phyloP scores from a whole-genome alignment of 2,888 invertebrate genomes.

The Meiosimyza decipiens region DNA sequence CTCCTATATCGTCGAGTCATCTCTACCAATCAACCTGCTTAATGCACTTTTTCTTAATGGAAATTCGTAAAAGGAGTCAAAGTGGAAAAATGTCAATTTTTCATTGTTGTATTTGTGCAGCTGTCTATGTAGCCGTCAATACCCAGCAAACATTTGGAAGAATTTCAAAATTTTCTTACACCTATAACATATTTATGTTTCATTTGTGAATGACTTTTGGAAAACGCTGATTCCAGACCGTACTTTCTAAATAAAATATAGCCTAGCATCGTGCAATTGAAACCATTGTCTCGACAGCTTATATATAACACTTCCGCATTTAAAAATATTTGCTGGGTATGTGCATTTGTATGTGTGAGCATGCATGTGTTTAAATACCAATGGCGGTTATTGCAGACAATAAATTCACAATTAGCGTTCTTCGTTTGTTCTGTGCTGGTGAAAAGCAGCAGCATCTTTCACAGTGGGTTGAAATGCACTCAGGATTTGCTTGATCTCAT shows the following conservation, averaged over 20 bases:
- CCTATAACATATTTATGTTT: too few species aligned
- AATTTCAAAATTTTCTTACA: too few species aligned
- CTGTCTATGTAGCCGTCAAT: too few species aligned
- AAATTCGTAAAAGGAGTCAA: slow-evolving; percentile 15
- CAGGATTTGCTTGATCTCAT: background rate
- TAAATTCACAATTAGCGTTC: slow-evolving; percentile 20
- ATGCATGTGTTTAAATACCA: background rate
- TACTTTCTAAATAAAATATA: too few species aligned
- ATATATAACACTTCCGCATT: too few species aligned
- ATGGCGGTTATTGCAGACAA: slow-evolving; percentile 14
- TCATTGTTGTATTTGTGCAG: slow-evolving; percentile 2
- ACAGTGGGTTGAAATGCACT: background rate
- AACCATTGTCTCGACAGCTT: too few species aligned
- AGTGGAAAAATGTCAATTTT: slow-evolving; percentile 12
- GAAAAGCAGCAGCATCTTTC: background rate
- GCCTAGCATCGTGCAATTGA: too few species aligned
- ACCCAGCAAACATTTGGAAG: too few species aligned
- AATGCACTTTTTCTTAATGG: slow-evolving; percentile 13
- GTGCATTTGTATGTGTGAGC: background rate
- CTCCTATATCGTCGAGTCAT: background rate
- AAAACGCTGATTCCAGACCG: too few species aligned
- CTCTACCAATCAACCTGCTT: background rate
- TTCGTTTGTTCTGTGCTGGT: background rate
- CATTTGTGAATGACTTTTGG: too few species aligned
- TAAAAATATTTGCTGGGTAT: background rate